These are phyloP conservation scores for Tokudaia tokunoshimensis DNA, from an alignment of 2,797 vertebrate species.

Conservation along the genomic window DNA sequence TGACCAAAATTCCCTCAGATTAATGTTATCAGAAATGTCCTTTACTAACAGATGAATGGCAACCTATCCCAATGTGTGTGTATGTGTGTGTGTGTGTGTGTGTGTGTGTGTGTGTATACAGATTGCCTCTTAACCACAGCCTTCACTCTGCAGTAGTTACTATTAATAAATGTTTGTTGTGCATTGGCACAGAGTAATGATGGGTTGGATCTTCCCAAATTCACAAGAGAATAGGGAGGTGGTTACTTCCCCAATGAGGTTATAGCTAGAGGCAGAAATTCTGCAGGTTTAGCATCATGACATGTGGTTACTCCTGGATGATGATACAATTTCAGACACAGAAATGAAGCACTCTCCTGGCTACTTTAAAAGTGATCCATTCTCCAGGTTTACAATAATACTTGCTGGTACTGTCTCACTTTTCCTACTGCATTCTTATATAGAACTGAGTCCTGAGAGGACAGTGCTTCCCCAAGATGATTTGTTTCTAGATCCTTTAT, in stretches of 20 bases:
- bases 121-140: background rate
- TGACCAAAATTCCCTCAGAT: slow-evolving; percentile 9
- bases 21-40: slow-evolving; percentile 41
- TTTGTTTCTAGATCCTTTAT: slow-evolving; percentile 4
- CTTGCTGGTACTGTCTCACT: background rate
- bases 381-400: background rate
- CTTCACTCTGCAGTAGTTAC: background rate
- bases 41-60: background rate
- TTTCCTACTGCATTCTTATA: background rate
- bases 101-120: background rate
- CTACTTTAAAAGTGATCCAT: background rate
- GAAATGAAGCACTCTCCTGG: background rate
- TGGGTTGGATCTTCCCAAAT: background rate
- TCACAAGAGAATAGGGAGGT: background rate
- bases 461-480: background rate
- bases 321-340: background rate
- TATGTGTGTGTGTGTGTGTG: background rate
- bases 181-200: background rate
- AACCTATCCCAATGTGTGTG: no score
- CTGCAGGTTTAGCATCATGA: background rate
- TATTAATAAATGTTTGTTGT: slow-evolving; percentile 20
- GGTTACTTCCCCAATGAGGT: background rate
- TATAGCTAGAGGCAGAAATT: background rate
- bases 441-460: background rate
- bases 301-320: background rate